Evolutionary conservation across 2,888 invertebrate genomes (phyloP).

Genomic region (Syritta pipiens): DNA sequence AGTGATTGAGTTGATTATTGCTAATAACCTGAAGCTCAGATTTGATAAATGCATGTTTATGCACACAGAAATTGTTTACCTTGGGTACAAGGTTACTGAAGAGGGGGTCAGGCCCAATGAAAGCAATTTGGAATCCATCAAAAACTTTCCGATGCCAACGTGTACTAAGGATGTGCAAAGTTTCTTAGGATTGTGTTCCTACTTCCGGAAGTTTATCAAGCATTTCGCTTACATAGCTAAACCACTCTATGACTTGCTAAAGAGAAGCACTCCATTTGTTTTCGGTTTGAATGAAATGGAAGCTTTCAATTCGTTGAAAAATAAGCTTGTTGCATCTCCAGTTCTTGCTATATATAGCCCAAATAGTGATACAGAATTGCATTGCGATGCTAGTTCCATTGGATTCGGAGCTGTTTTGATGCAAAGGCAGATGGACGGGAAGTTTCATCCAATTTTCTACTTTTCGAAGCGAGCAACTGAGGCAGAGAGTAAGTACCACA

Average conservation of each 20-base stretch:
- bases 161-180: conserved; percentile 64
- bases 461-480: conserved; percentile 70
- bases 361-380: conserved; percentile 71
- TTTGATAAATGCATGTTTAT: conserved; percentile 10
- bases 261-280: not conserved
- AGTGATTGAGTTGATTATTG: not conserved
- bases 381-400: conserved; percentile 71
- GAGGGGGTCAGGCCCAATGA: not conserved
- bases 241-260: not conserved
- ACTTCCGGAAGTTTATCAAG: conserved; percentile 71
- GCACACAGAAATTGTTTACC: conserved; percentile 7
- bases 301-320: not conserved
- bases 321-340: not conserved
- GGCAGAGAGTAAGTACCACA: conserved; percentile 72
- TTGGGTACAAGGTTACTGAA: conserved; percentile 1
- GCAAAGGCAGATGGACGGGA: conserved; percentile 56
- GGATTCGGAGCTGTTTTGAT: conserved; percentile 65
- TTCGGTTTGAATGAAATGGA: not conserved
- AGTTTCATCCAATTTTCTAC: conserved; percentile 70
- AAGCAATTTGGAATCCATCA: not conserved
- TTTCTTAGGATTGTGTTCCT: conserved; percentile 38
- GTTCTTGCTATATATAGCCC: not conserved
- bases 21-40: not conserved
- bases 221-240: conserved; percentile 33
- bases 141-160: not conserved